Evolutionary conservation across 64 coral and sea anemone species (phyloP), one percentile per base, ranked within the genome.

Genomic region (Dendrophyllia cribrosa): DNA sequence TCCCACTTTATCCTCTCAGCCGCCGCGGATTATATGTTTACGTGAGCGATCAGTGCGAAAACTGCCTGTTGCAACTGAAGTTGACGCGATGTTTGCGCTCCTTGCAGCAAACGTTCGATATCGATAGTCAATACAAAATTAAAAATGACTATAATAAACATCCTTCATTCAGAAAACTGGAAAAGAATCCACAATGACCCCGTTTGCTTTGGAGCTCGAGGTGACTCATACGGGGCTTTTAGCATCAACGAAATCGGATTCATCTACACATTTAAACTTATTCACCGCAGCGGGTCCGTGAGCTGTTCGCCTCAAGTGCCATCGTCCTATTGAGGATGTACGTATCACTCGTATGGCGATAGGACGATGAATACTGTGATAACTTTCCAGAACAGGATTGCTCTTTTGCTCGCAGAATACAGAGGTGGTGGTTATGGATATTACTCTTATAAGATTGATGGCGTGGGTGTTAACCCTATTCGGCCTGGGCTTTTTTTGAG

Each of bases 221-320:
- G 23, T 22, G 53, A 79, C 22, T 25, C 6, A 43, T 51, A 79
- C 9, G 52, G 77, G 12, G 21, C 9, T 43, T 79, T 79, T 60
- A 14, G 9, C 13, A 79, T 79, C 9, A 59, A 24, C 26, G 77
- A 79, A 26, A 59, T 9, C 52, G 77, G 52, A 4, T 9, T 34
- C 6, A 60, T 79, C 21, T 79, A 59, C 10, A 79, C 77, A 10
- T 79, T 79, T 51, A 79, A 79, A 59, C 77, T 79, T 43, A 21
- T 61, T 79, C 56, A 79, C 22, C 9, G 9, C 10, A 79, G 11
- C n/a, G 77, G 77, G 2, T 4, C n/a, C 24, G 1, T 58, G 2
- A 59, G 23, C 4, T 59, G 53, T 6, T 4, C n/a, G 14, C 21
- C 21, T 2, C 15, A 9, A 1, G 4, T 43, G 3, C 3, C 52